Conservation (phyloP, 2,888 invertebrate genomes). For the Sesamia inferens region DNA sequence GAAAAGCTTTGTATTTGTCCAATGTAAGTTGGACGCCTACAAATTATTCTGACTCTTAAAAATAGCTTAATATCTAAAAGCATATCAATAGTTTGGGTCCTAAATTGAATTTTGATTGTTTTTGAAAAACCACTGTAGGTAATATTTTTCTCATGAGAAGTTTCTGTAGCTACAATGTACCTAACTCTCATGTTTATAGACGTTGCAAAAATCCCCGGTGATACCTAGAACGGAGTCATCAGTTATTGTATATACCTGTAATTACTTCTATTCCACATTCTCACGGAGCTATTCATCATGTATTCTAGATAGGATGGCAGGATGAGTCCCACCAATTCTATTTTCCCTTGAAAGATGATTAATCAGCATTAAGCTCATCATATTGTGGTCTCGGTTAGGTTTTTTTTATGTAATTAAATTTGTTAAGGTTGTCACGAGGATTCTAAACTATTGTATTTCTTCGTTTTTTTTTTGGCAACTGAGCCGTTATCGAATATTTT, state of each 20-base stretch:
- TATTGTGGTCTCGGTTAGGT: constrained; percentile 12
- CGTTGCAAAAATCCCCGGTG: constrained; percentile 9
- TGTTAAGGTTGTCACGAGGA: no score
- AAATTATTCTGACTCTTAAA: not conserved
- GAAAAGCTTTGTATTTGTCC: not conserved
- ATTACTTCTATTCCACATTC: constrained; percentile 37
- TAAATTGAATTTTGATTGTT: not conserved
- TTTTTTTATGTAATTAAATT: no score
- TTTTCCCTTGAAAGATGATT: constrained; percentile 29
- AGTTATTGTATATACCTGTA: constrained; percentile 34
- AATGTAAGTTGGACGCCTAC: not conserved
- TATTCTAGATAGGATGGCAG: constrained; percentile 13
- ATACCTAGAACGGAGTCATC: constrained; percentile 22
- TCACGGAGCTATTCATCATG: constrained; percentile 46
- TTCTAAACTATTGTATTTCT: no score
- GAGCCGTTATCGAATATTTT: no score
- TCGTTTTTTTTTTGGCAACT: no score
- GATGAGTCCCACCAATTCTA: constrained; percentile 26
- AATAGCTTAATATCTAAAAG: no score
- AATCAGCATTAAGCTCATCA: constrained; percentile 40
- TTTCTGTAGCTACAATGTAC: not conserved
- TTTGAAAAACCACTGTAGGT: no score
- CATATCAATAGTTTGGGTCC: no score
- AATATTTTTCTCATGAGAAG: not conserved
- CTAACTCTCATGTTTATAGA: not conserved